Percentiles rank a stretch among this genome's conserved stretches.
Evolutionary conservation across 2,888 invertebrate genomes (phyloP).

Genomic region (Cinara cedri): DNA sequence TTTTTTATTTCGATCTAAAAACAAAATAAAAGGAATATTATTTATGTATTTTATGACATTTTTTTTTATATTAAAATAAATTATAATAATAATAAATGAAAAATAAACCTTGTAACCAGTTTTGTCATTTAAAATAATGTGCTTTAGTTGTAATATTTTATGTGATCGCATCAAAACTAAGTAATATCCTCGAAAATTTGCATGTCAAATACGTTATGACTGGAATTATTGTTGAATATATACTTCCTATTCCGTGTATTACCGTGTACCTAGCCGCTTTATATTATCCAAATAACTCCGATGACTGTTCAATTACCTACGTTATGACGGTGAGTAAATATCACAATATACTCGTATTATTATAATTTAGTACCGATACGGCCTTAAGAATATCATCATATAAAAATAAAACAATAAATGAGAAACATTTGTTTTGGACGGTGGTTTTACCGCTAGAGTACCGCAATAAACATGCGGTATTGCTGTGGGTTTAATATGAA

Average conservation of each 20-base stretch:
- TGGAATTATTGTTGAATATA: slow-evolving; percentile 21
- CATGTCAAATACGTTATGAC: slow-evolving; percentile 29
- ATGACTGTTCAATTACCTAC: slow-evolving; percentile 20
- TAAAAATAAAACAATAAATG: not conserved
- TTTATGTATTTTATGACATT: no score
- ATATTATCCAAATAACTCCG: not conserved
- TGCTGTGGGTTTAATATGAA: not conserved
- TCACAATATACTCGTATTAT: not conserved
- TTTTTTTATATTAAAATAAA: no score
- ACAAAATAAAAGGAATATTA: not conserved
- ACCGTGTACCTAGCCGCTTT: not conserved
- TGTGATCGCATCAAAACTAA: slow-evolving; percentile 24
- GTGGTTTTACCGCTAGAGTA: not conserved
- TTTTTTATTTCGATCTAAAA: not conserved
- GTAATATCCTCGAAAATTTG: slow-evolving; percentile 48
- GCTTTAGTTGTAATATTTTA: slow-evolving; percentile 4
- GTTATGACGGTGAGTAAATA: not conserved
- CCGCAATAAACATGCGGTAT: slow-evolving; percentile 34
- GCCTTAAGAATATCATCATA: not conserved
- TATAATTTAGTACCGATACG: slow-evolving; percentile 25
- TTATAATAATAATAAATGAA: not conserved
- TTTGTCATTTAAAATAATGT: slow-evolving; percentile 30
- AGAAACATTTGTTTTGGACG: not conserved
- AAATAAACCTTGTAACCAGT: slow-evolving; percentile 46
- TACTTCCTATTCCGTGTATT: slow-evolving; percentile 49